A percentile compares a stretch with the other conserved stretches of the same genome.
Conservation (phyloP, 2,113 vertebrate species). For the Microcebus tavaratra region DNA sequence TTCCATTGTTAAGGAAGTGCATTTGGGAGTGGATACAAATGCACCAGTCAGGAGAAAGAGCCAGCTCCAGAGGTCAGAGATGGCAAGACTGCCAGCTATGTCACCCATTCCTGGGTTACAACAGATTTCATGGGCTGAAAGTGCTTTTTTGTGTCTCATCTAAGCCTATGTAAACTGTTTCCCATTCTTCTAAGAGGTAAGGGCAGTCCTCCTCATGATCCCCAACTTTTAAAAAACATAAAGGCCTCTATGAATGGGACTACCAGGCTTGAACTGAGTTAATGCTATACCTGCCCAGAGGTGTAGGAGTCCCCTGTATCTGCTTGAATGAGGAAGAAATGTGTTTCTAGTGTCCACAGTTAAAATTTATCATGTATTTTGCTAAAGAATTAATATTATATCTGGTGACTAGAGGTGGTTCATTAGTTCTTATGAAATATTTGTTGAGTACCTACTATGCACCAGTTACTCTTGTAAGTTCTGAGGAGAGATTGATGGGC, state of each 20-base stretch:
- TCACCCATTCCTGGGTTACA: neutral
- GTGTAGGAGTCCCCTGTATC: neutral
- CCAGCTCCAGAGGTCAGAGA: neutral
- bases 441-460: neutral
- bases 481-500: neutral
- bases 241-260: neutral
- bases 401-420: neutral
- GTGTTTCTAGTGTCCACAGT: neutral
- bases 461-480: neutral
- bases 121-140: neutral
- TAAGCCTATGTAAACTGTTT: neutral
- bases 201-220: neutral
- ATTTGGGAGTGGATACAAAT: neutral
- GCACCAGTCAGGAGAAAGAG: neutral
- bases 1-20: neutral
- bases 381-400: neutral
- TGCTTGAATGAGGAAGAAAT: neutral
- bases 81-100: neutral
- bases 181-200: slow-evolving; percentile 15
- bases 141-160: neutral
- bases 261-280: neutral
- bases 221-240: neutral
- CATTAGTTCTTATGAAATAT: neutral
- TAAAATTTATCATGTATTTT: slow-evolving; percentile 36
- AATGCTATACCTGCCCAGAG: neutral